These are phyloP conservation scores for Adoxophyes honmai DNA, from an alignment of 1,140 invertebrate genomes.

Conservation along the genomic window DNA sequence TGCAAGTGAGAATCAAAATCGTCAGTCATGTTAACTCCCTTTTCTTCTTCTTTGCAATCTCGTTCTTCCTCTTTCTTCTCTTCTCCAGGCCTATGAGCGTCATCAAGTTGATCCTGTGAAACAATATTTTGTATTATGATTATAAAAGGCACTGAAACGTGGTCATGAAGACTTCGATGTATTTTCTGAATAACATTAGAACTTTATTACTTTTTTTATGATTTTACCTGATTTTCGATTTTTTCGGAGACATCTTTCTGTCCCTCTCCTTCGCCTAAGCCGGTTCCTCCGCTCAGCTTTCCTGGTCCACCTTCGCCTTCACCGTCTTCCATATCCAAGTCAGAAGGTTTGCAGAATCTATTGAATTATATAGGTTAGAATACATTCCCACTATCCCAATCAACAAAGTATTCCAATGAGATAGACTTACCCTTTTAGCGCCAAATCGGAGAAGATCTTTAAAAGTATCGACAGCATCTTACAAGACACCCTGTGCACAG, in stretches of 20 bases:
- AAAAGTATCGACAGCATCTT: conserved; percentile 92
- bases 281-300: conserved; percentile 83
- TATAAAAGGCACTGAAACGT: too few relatives aligned
- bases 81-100: conserved; percentile 87
- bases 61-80: conserved; percentile 85
- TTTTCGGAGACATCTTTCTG: conserved; percentile 96
- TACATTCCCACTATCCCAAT: background rate
- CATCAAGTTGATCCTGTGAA: conserved; percentile 93
- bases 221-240: conserved; percentile 84
- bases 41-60: conserved; percentile 93
- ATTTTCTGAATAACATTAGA: too few relatives aligned
- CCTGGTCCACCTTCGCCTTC: conserved; percentile 80
- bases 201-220: background rate
- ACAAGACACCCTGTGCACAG: conserved; percentile 85
- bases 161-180: too few relatives aligned
- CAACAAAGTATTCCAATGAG: conserved; percentile 15
- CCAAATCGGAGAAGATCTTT: conserved; percentile 90
- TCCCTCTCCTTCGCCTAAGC: conserved; percentile 95
- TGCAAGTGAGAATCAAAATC: conserved; percentile 86
- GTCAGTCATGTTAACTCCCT: conserved; percentile 96
- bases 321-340: conserved; percentile 84
- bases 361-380: conserved; percentile 3
- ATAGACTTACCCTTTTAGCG: conserved; percentile 81
- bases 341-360: conserved; percentile 96
- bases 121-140: too few relatives aligned